Evolutionary conservation across 2,797 vertebrate genomes (phyloP), one percentile per base, ranked within the genome.

Genomic region (Tympanoctomys barrerae): DNA sequence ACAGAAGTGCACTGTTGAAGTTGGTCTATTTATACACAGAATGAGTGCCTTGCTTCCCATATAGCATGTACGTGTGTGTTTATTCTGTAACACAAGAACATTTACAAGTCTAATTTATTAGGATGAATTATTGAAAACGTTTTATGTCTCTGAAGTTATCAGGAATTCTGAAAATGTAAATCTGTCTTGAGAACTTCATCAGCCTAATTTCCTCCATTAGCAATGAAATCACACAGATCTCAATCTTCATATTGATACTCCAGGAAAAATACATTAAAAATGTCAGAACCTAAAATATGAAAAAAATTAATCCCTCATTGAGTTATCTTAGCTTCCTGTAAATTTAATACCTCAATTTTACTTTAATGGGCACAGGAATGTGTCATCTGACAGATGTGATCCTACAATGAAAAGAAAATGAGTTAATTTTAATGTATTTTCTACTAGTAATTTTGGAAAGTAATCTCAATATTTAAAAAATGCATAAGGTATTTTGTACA

Each of bases 401-500:
- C 82, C 64, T 95, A 84, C 80, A 75, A 42, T n/a, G 0, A 52
- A 91, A 94, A 94, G n/a, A 87, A 91, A 19, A 82, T 73, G 5
- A 21, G 13, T 12, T 1, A n/a, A 71, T n/a, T 88, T 77, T 77
- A 7, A 36, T 70, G 3, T 5, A 46, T 59, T 64, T 82, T 89
- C 46, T 70, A 73, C 11, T 0, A 59, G 5, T n/a, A 39, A 57
- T 77, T 31, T 7, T 52, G 16, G 24, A 21, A n/a, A 19, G 7
- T 5, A 5, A 33, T 89, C 64, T 84, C 11, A 33, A 5, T 22
- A 19, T 73, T 84, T 31, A 93, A 22, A 86, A 90, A 66, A 2
- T 57, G 4, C 61, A 61, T 6, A 66, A 80, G 14, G 8, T 28
- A 22, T 66, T 64, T 88, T 66, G 26, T 85, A 31, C 71, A 1